phyloP scores from a whole-genome alignment of 2,113 vertebrate species.

The Cyanoramphus novaezelandiae region DNA sequence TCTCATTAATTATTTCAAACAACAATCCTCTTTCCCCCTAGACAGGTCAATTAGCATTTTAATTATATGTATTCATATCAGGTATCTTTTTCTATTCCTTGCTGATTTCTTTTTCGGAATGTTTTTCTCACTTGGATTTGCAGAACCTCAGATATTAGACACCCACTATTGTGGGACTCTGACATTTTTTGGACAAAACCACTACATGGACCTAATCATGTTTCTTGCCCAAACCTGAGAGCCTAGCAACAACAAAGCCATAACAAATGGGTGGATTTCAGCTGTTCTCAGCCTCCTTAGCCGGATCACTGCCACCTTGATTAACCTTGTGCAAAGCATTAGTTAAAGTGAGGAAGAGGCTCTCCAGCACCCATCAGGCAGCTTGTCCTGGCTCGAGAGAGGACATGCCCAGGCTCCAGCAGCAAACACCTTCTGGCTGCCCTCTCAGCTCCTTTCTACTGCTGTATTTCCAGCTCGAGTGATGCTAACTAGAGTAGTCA shows the following conservation, averaged over 20 bases:
- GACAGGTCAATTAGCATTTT: not conserved
- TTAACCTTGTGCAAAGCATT: not conserved
- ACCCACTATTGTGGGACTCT: not conserved
- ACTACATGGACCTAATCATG: not conserved
- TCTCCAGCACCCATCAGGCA: not conserved
- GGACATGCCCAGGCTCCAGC: not conserved
- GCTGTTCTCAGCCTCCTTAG: not conserved
- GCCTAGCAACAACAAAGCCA: not conserved
- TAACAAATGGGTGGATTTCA: not conserved
- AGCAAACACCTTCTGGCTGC: not conserved
- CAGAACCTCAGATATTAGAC: not conserved
- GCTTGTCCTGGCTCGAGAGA: not conserved
- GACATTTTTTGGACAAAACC: not conserved
- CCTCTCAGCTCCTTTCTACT: not conserved
- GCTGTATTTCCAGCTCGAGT: not conserved
- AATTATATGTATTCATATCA: not conserved
- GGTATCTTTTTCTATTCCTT: not conserved
- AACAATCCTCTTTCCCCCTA: not conserved
- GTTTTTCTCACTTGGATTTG: not conserved
- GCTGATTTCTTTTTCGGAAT: not conserved
- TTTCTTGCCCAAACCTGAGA: not conserved
- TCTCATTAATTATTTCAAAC: not conserved
- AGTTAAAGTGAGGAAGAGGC: not conserved
- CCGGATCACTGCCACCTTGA: rapidly evolving
- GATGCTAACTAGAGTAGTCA: not conserved